Base-by-base conservation (phyloP, 2,888 invertebrate species). In the Muscina levida region DNA sequence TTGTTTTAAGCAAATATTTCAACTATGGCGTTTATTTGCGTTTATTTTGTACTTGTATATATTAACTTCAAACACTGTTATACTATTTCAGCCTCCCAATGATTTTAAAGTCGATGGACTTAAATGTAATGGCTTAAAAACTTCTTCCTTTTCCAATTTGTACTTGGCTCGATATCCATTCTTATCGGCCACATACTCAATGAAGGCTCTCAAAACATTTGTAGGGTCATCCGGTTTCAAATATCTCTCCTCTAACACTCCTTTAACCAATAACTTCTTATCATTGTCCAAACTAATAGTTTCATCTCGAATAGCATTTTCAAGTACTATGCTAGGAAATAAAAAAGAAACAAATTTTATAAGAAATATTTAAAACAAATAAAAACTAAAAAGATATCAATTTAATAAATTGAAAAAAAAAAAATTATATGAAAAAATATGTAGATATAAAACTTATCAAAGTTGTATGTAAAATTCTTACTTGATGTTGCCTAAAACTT, bases 401-500 rank as follows among this genome's bases (percentile, higher is more conserved):
- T n/a, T n/a, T n/a, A n/a, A n/a, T n/a, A n/a, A n/a, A n/a, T n/a
- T n/a, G n/a, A n/a, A n/a, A n/a, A n/a, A n/a, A n/a, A n/a, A n/a
- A n/a, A n/a, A n/a, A n/a, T n/a, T 31, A 31, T 31, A 31, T 8
- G 4, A 31, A 31, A 31, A 31, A 31, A 31, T 5, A 31, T 31
- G n/a, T n/a, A n/a, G n/a, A n/a, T n/a, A n/a, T n/a, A n/a, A n/a
- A n/a, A n/a, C n/a, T n/a, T n/a, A 31, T 31, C 8, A 5, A 31
- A 31, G 4, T 31, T 3, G 31, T 31, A 5, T 31, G 3, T 31
- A 31, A 8, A 31, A 31, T 5, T 31, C 8, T 5, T 71, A 87
- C 87, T 81, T 84, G 42, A 87, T 85, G 51, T 84, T 75, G 59
- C 86, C 83, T 19, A 86, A 73, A n/a, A 85, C 84, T 67, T 84